A percentile compares a stretch with the other conserved stretches of the same genome.
These are phyloP conservation scores for Dryomyza anilis DNA, from an alignment of 2,888 invertebrate genomes.

Conservation along the genomic window DNA sequence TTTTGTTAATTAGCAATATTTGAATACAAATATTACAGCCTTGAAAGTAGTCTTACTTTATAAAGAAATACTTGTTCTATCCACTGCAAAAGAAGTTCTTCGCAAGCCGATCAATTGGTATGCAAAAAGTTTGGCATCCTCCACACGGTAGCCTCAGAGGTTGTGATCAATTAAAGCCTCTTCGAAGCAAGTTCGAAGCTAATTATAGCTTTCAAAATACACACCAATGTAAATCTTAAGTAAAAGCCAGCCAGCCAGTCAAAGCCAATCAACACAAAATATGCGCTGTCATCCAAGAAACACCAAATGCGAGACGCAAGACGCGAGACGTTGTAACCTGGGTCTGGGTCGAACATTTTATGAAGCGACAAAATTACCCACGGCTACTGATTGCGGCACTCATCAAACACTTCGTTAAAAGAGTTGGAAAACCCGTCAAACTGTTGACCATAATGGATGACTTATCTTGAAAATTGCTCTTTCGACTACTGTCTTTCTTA, in stretches of 20 bases:
- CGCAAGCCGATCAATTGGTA: too few relatives aligned
- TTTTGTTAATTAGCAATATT: too few relatives aligned
- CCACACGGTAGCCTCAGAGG: background rate
- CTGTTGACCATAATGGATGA: slow-evolving; percentile 55
- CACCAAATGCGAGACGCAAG: background rate
- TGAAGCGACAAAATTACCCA: slow-evolving; percentile 7
- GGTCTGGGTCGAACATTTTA: background rate
- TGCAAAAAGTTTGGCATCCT: background rate
- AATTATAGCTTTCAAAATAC: background rate
- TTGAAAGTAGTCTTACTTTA: too few relatives aligned
- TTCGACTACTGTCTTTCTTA: slow-evolving; percentile 51
- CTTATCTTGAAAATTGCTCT: slow-evolving; percentile 52
- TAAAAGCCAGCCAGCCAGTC: background rate
- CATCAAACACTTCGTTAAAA: slow-evolving; percentile 1
- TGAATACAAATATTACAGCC: too few relatives aligned
- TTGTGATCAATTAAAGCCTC: too few relatives aligned
- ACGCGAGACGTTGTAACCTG: too few relatives aligned
- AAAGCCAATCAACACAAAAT: background rate
- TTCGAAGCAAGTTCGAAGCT: too few relatives aligned
- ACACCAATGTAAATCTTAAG: background rate
- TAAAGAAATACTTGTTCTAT: too few relatives aligned
- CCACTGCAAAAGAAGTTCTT: too few relatives aligned
- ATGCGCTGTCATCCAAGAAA: background rate
- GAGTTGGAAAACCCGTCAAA: slow-evolving; percentile 48
- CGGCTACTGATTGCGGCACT: background rate